Base-by-base conservation (phyloP, 2,797 vertebrate species). In the Sebastes trivittatus region DNA sequence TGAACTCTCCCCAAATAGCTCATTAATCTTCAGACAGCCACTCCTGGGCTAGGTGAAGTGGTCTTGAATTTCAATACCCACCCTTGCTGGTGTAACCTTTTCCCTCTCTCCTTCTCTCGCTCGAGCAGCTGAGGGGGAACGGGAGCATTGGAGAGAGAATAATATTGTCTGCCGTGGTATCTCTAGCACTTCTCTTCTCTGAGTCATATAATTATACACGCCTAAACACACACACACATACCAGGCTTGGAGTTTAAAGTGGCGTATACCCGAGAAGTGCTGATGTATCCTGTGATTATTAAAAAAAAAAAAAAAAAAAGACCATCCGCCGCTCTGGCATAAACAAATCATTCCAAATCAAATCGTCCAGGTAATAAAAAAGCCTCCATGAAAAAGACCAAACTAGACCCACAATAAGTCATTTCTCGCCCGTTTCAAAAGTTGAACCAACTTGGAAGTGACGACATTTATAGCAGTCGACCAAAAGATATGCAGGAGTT, bases 1-100 rank as follows among this genome's bases (percentile, higher is more conserved):
- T 97, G 95, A 97, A 97, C 93, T 95, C 95, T 95, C 90, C 94
- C 94, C 95, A 95, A 95, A 96, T 88, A 97, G 95, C 93, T 97
- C 96, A 97, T 98, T 97, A 97, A 97, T 97, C 96, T 97, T 97
- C 93, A 95, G 92, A 92, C 88, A 95, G 89, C 85, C 94, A 92
- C 91, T 95, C 94, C 87, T 94, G 88, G 91, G 89, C 87, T 88
- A 90, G 93, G 93, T 96, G 95, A 95, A 95, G 94, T 95, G 95
- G 94, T 94, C 94, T 93, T 94, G 95, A 95, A 96, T 96, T 96
- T 96, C 93, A 96, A 96, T 95, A 93, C 90, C 87, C 89, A 80
- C 80, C 89, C 88, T 93, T 85, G 88, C 91, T 89, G 87, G 67
- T 68, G 84, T 94, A 94, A 95, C 94, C 94, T 95, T 95, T 95